Base-by-base conservation (phyloP, 1,140 invertebrate genomes). In the Drosophila kanapiae region DNA sequence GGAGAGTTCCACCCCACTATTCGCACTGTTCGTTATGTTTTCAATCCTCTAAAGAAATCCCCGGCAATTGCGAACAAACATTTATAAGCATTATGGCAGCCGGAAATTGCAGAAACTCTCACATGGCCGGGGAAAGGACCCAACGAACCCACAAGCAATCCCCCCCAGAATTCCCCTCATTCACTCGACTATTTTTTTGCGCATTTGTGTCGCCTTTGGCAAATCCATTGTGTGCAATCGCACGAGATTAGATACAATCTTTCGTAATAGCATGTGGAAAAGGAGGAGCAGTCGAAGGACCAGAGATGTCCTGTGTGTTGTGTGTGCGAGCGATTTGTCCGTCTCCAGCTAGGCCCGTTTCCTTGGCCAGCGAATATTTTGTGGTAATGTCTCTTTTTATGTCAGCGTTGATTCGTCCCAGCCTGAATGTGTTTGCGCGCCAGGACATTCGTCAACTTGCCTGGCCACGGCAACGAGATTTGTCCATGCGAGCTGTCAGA, bases 151-250 rank as follows among this genome's bases (percentile, higher is more conserved):
- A 60, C 61, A 61, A 60, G 62, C 43, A 75, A 65, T 23, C 23
- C 62, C 48, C n/a, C 16, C 45, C 16, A 31, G 27, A 23, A 38
- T 16, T 42, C 48, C 18, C 40, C 23, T 1, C 37, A 9, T n/a
- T 33, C 47, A 0, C 27, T 9, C 9, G n/a, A 11, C 0, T 23
- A 37, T 70, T 49, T 48, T 48, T 48, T 71, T 78, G 35, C 63
- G 18, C 56, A 65, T 65, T 67, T 82, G 70, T 83, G 77, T 77
- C 82, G 82, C 84, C 85, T 75, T 80, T 49, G 84, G 86, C 85
- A 82, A 90, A 90, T 90, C 85, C 85, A 90, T 90, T 90, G 85
- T 90, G 85, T 90, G 86, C 85, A 90, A 90, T 90, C 85, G 85
- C 62, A 85, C 71, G 81, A 91, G 85, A 90, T 90, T 90, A 90